Evolutionary conservation across 2,888 invertebrate genomes (phyloP).

Genomic region (Chironomus riparius): DNA sequence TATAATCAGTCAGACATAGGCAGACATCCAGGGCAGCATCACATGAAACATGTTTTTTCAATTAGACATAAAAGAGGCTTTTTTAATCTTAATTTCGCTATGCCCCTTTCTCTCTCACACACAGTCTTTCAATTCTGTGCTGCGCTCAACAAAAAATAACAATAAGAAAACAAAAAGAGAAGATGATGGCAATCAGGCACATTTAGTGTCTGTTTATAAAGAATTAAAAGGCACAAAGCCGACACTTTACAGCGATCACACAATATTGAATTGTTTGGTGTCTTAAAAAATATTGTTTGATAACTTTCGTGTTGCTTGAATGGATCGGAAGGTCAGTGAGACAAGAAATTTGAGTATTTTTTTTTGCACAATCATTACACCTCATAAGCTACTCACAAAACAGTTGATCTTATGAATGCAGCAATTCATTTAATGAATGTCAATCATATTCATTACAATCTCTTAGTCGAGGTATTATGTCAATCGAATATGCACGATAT

Average conservation of each 20-base stretch:
- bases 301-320: no score
- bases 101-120: not conserved
- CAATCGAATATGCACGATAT: not conserved
- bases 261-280: not conserved
- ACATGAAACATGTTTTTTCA: constrained; percentile 21
- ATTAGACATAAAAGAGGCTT: not conserved
- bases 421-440: constrained; percentile 12
- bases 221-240: constrained; percentile 9
- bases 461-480: not conserved
- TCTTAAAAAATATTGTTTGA: not conserved
- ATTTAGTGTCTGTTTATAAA: not conserved
- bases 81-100: not conserved
- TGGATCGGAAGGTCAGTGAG: no score
- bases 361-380: not conserved
- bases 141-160: not conserved
- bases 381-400: not conserved
- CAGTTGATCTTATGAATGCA: not conserved
- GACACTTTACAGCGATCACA: not conserved
- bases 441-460: constrained; percentile 19
- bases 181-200: constrained; percentile 4
- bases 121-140: not conserved
- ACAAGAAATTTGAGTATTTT: no score
- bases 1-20: no score
- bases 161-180: not conserved
- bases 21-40: not conserved